Base-by-base conservation (phyloP, 1,140 invertebrate species). In the Drosophila equinoxialis region DNA sequence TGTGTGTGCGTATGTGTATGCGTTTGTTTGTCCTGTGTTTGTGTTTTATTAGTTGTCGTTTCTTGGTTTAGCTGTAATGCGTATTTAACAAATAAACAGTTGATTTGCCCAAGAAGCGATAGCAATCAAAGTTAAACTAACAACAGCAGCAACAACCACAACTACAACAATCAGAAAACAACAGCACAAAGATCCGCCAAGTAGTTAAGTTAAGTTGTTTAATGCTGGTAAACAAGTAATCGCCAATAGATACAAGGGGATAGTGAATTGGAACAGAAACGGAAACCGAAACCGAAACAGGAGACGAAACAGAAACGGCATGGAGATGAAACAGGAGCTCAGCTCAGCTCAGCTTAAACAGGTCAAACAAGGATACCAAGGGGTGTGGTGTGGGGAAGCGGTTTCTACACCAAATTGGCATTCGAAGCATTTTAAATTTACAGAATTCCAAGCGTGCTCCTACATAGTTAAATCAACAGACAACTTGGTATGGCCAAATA, bases 1-100 rank as follows among this genome's bases (percentile, higher is more conserved):
- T 20, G 45, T 48, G 6, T 48, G 17, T 20, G 8, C 5, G 17
- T 11, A 8, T 51, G 17, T 51, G 10, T 51, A 6, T 17, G 3
- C 39, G 30, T 64, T 39, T 63, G 42, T 62, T 39, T 64, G 35
- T 59, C 45, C 61, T 67, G 57, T 65, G 33, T 69, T 51, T 68
- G 62, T 81, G 70, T 83, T 89, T 89, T 87, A 89, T 87, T 87
- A 71, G 68, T 64, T 69, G 70, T 65, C 71, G 70, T 77, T 63
- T 67, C 71, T 79, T 68, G 77, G 77, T 83, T 76, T 75, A 70
- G 74, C 68, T 84, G 84, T 87, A 87, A 89, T 87, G 80, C 83
- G 84, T 90, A 89, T 84, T 89, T 89, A 81, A 90, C 84, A 89
- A 89, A 89, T 89, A 89, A 89, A 89, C 84, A 89, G 84, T 87